A percentile compares a stretch with the other conserved stretches of the same genome.
Conservation (phyloP, 23 tunicate genomes). For the Botrylloides violaceus region DNA sequence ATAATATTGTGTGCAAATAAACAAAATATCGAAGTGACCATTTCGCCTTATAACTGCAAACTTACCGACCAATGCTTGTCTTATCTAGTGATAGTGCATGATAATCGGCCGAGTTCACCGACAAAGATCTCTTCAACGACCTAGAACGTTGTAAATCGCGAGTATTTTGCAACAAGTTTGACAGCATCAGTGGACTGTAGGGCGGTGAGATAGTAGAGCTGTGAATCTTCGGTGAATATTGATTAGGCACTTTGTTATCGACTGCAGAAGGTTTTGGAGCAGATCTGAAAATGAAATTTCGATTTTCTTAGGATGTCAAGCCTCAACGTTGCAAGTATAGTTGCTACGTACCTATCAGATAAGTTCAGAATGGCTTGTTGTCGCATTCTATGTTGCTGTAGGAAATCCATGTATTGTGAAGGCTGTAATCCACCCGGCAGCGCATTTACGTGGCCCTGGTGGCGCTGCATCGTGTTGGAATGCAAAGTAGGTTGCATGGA, state of each 20-base stretch:
- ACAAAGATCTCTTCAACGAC: slow-evolving; percentile 4
- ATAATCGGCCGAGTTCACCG: slow-evolving; percentile 6
- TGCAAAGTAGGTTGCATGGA: neutral
- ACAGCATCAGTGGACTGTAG: slow-evolving; percentile 11
- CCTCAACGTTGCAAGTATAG: no score
- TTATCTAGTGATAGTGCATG: neutral
- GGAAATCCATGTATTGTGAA: neutral
- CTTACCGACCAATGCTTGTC: neutral
- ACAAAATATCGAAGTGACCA: no score
- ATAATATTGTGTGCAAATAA: no score
- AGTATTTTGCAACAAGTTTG: neutral
- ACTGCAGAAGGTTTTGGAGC: neutral
- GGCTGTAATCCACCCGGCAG: neutral
- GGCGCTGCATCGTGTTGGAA: neutral
- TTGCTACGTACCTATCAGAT: slow-evolving; percentile 13
- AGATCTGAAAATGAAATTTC: no score
- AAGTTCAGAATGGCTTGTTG: slow-evolving; percentile 16
- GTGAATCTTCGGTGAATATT: no score
- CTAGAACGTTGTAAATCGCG: neutral
- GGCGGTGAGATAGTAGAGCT: neutral
- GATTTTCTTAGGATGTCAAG: no score
- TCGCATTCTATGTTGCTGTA: slow-evolving; percentile 6
- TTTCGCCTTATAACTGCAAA: neutral
- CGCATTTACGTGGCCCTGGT: neutral
- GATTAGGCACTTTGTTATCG: no score